These are phyloP conservation scores for Sphaeridia pumilis DNA, from an alignment of 2,888 invertebrate genomes.

Conservation along the genomic window DNA sequence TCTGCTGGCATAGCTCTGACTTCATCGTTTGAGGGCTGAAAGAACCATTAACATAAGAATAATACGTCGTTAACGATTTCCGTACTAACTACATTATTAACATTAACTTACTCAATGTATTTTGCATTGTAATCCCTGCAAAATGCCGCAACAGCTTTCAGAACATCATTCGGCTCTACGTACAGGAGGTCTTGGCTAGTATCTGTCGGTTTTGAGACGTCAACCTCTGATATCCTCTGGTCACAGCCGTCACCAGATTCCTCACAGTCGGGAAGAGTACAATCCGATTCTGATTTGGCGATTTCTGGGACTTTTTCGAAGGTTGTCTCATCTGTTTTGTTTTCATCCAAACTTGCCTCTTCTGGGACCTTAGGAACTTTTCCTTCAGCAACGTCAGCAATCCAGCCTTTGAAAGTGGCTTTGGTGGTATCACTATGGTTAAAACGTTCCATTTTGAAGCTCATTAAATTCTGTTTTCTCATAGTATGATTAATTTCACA, in stretches of 20 bases:
- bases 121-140: slow-evolving; percentile 26
- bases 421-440: slow-evolving; percentile 14
- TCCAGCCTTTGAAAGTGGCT: slow-evolving; percentile 24
- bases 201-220: slow-evolving; percentile 13
- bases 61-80: too few relatives aligned
- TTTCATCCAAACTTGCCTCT: neutral
- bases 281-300: neutral
- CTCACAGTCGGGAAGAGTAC: slow-evolving; percentile 2
- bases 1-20: slow-evolving; percentile 21
- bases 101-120: slow-evolving; percentile 20
- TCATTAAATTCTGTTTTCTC: neutral
- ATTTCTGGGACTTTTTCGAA: too few relatives aligned
- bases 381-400: slow-evolving; percentile 15
- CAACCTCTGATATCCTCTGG: slow-evolving; percentile 7
- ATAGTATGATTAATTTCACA: slow-evolving; percentile 3
- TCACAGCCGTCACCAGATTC: neutral
- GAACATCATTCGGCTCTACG: slow-evolving; percentile 27
- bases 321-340: too few relatives aligned
- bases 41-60: neutral
- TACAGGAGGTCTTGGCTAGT: slow-evolving; percentile 23
- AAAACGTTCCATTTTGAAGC: slow-evolving; percentile 1
- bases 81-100: too few relatives aligned
- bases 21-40: slow-evolving; percentile 16
- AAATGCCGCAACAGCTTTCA: slow-evolving; percentile 26
- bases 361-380: neutral